Percentiles rank a stretch among this genome's conserved stretches.
phyloP scores from a whole-genome alignment of 2,888 invertebrate genomes.

The Tiphia femorata region DNA sequence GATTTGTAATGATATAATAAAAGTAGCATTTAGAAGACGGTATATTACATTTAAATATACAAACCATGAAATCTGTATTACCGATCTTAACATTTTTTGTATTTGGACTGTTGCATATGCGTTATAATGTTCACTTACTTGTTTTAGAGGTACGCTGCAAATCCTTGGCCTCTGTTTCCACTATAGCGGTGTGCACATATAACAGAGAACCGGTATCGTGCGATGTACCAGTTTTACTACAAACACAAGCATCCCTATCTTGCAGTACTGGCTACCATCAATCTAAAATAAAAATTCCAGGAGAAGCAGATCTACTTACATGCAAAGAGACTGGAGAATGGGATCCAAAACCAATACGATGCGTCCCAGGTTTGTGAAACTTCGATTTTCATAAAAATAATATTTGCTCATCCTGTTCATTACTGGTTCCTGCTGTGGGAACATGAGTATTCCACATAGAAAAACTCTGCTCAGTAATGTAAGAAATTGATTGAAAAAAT shows the following conservation, averaged over 20 bases:
- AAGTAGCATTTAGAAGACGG: no score
- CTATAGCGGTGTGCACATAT: constrained; percentile 43
- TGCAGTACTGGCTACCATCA: constrained; percentile 55
- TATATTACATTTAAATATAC: no score
- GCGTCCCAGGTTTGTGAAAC: constrained; percentile 60
- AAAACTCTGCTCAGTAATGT: no score
- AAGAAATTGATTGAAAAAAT: no score
- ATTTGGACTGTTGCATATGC: neutral
- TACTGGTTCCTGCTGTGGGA: no score
- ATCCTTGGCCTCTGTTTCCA: constrained; percentile 45
- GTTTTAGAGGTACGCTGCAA: constrained; percentile 57
- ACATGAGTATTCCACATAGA: no score
- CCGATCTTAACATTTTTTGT: neutral
- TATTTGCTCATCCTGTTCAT: constrained; percentile 20
- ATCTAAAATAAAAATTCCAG: constrained; percentile 35
- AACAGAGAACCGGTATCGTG: constrained; percentile 45
- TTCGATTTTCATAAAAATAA: constrained; percentile 49
- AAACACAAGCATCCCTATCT: constrained; percentile 47
- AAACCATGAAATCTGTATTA: no score
- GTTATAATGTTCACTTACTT: neutral
- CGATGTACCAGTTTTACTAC: constrained; percentile 42
- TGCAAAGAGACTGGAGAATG: constrained; percentile 59
- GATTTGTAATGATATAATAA: no score
- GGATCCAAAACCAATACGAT: constrained; percentile 60
- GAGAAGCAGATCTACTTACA: constrained; percentile 39